A percentile compares a stretch with the other conserved stretches of the same genome.
Evolutionary conservation across 2,888 invertebrate genomes (phyloP).

Genomic region (Callinectes sapidus): DNA sequence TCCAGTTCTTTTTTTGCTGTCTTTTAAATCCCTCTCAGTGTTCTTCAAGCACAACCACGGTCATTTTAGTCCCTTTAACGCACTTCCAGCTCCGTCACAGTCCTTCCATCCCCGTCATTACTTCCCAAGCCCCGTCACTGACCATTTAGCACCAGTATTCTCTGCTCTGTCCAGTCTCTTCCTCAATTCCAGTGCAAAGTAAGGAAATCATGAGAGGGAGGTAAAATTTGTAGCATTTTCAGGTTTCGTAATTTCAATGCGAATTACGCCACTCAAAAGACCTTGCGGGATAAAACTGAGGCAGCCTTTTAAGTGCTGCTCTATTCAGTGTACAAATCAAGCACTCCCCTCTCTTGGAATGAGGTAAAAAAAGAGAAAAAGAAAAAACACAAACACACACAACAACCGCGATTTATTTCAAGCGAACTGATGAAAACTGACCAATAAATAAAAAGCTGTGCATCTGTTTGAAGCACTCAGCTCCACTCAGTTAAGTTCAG

Average conservation of each 20-base stretch:
- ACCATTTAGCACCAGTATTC: background rate
- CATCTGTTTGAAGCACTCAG: background rate
- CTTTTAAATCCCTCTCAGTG: background rate
- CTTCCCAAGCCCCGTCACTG: background rate
- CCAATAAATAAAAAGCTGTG: constrained; percentile 24
- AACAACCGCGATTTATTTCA: background rate
- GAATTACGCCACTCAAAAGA: background rate
- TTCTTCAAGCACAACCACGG: background rate
- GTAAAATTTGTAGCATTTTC: background rate
- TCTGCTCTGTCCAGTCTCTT: background rate
- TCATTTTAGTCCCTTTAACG: background rate
- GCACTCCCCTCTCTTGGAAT: background rate
- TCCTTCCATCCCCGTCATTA: background rate
- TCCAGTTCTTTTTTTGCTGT: background rate
- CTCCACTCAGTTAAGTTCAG: background rate
- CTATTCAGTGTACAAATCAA: constrained; percentile 8
- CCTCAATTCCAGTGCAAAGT: background rate
- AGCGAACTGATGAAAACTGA: background rate
- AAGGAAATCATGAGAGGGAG: background rate
- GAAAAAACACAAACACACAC: background rate
- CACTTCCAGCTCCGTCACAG: background rate
- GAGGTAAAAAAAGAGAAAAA: background rate
- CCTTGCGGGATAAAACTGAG: background rate
- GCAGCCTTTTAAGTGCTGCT: background rate
- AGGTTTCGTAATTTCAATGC: background rate